Evolutionary conservation across 2,888 invertebrate species (phyloP).

Genomic region (Pyrrhosoma nymphula): DNA sequence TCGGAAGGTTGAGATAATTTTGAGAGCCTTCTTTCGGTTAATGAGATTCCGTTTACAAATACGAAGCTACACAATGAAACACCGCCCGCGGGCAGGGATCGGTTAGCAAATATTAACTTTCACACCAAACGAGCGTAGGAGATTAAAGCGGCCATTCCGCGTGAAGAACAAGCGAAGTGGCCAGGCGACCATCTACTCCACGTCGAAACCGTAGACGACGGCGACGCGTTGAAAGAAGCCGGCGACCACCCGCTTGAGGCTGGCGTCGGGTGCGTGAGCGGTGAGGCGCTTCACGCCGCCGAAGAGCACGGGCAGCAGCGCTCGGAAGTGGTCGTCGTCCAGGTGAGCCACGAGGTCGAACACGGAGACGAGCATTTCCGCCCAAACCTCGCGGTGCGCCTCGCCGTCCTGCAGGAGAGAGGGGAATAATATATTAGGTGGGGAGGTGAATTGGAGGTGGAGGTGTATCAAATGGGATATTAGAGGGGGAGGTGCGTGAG

Average conservation of each 20-base stretch:
- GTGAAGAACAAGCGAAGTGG: not conserved
- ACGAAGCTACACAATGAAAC: not conserved
- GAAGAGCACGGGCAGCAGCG: conserved; percentile 81
- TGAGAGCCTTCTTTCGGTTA: not conserved
- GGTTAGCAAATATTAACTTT: not conserved
- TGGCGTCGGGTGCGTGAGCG: conserved; percentile 80
- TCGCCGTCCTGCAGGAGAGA: conserved; percentile 86
- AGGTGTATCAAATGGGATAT: no score
- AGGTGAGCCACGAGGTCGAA: conserved; percentile 84
- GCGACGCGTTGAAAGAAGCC: conserved; percentile 80
- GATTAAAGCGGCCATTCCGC: no score
- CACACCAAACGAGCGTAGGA: not conserved
- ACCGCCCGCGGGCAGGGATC: no score
- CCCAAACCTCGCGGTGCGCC: conserved; percentile 90
- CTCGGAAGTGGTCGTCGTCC: conserved; percentile 79
- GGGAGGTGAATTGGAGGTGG: no score
- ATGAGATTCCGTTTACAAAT: not conserved
- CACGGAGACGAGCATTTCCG: conserved; percentile 91
- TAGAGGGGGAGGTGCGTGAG: no score
- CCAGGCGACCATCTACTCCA: not conserved
- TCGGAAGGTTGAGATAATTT: not conserved
- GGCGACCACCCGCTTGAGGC: conserved; percentile 80
- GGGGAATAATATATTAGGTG: no score
- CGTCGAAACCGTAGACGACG: conserved; percentile 77
- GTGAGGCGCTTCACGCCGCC: conserved; percentile 81